Evolutionary conservation across 1,140 invertebrate species (phyloP).

Genomic region (Yoshiicerus persimilis): DNA sequence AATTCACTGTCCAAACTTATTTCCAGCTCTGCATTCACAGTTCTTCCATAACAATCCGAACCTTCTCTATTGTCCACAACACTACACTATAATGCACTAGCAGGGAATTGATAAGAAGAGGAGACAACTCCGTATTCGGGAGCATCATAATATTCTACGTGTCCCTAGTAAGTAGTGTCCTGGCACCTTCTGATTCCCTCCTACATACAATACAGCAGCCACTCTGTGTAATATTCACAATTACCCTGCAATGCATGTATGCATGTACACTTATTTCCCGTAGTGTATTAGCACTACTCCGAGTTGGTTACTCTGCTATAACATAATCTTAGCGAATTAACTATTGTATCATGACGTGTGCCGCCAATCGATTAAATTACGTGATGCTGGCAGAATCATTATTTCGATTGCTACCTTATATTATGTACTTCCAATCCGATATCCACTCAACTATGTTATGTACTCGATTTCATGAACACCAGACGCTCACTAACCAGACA

Average conservation of each 20-base stretch:
- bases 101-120: not conserved
- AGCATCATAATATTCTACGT: not conserved
- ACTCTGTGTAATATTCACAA: not conserved
- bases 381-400: constrained; percentile 7
- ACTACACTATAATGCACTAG: not conserved
- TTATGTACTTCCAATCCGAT: constrained; percentile 7
- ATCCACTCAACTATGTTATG: not conserved
- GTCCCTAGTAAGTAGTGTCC: too few species aligned
- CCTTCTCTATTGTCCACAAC: too few species aligned
- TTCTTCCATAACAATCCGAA: not conserved
- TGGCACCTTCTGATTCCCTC: too few species aligned
- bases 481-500: not conserved
- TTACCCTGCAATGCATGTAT: not conserved
- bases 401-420: not conserved
- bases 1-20: not conserved
- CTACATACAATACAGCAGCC: too few species aligned
- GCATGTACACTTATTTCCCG: not conserved
- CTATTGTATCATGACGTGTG: not conserved
- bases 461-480: not conserved
- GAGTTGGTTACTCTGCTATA: not conserved
- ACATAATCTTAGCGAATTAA: not conserved
- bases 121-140: not conserved
- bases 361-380: not conserved
- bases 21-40: not conserved
- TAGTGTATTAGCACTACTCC: not conserved